Base-by-base conservation (phyloP, 2,113 vertebrate genomes). In the Corapipo altera region DNA sequence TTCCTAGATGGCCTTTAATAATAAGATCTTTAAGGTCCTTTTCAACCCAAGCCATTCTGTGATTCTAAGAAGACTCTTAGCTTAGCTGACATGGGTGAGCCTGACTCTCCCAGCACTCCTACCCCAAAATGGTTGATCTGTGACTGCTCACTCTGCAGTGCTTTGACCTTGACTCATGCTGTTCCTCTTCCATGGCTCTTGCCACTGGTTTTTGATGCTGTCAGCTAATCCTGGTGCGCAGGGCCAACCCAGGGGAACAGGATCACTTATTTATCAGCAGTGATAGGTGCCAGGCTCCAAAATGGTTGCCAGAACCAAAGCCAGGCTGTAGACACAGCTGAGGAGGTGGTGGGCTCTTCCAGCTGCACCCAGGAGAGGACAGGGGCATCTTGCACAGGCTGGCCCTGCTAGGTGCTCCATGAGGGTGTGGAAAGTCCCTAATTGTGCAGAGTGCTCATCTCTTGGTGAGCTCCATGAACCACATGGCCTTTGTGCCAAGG, bases 171-270 rank as follows among this genome's bases (percentile, higher is more conserved):
- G 65, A 32, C 44, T 70, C 16, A 11, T 2, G 0, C 22, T 1
- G 0, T 81, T 78, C 39, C 46, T 23, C 24, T 83, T 88, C 46
- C 4, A 1, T 35, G 41, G 52, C 35, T 73, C 49, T 41, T 57
- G 16, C 8, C 0, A 0, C 27, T 1, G 1, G 14, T 58, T 84
- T 80, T 80, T 57, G 49, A 33, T 8, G 0, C 33, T 7, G 0
- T 44, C 48, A 51, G 70, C 39, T 69, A 33, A 72, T 54, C 17
- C 15, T 83, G 70, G 35, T 2, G 1, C 39, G 7, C 23, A 3
- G 28, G 27, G 22, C 64, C 67, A 65, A 10, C n/a, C 26, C 55
- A 17, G 65, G 41, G 52, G 41, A 71, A 26, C 22, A 55, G 39
- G 18, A 48, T 8, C 7, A 8, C 24, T 9, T 32, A 1, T 62